Conservation (phyloP, 2,888 invertebrate genomes). For the Cataglyphis livida region DNA sequence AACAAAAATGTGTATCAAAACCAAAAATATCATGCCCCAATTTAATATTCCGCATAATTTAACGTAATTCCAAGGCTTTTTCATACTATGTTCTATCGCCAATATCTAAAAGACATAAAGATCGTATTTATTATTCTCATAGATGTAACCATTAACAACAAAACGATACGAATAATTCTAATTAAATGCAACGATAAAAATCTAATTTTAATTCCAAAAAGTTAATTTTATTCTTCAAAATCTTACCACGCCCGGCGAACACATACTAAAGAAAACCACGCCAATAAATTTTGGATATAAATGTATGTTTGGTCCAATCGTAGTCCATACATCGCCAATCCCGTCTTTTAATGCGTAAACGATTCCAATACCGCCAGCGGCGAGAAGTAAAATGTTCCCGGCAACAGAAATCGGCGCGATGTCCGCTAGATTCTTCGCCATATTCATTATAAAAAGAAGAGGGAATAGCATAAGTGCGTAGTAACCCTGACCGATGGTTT, state of each 20-base stretch:
- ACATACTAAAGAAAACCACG: conserved; percentile 75
- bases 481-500: conserved; percentile 63
- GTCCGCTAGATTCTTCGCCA: conserved; percentile 67
- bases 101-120: conserved; percentile 65
- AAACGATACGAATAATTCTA: not conserved
- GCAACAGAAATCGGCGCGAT: conserved; percentile 70
- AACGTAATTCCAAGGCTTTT: conserved; percentile 71
- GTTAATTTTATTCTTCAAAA: not conserved
- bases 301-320: conserved; percentile 61
- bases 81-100: conserved; percentile 76
- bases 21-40: conserved; percentile 74
- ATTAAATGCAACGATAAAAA: not conserved
- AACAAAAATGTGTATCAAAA: conserved; percentile 67
- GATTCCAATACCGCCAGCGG: conserved; percentile 69
- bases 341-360: conserved; percentile 72
- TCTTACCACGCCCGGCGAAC: conserved; percentile 76
- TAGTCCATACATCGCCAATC: conserved; percentile 65
- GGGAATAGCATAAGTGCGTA: conserved; percentile 75
- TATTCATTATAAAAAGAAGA: conserved; percentile 71
- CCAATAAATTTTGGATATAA: conserved; percentile 77
- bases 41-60: conserved; percentile 74
- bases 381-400: conserved; percentile 71
- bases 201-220: not conserved
- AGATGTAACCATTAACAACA: not conserved
- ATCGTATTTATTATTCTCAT: not conserved